Evolutionary conservation across 1,140 invertebrate species (phyloP).

Genomic region (Nasonia vitripennis): DNA sequence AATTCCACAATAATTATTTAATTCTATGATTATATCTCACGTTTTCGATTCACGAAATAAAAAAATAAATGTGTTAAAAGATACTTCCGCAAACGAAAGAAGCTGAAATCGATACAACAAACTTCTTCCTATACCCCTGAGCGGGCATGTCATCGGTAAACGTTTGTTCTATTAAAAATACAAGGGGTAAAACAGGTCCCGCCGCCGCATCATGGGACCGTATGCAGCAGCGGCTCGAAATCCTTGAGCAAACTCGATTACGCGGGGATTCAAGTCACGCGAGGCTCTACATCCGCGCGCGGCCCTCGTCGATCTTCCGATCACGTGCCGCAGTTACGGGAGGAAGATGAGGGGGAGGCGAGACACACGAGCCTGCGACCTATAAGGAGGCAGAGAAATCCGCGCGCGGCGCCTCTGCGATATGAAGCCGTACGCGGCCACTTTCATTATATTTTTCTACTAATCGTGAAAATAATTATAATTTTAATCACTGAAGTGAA

Average conservation of each 20-base stretch:
- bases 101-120: no score
- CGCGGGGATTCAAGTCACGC: conserved; percentile 35
- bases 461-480: no score
- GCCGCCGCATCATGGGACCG: background rate
- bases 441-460: no score
- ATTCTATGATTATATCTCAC: no score
- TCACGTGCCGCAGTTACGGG: conserved; percentile 14
- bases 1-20: no score
- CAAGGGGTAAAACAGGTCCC: background rate
- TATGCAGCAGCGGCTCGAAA: background rate
- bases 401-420: background rate
- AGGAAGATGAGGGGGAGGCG: background rate
- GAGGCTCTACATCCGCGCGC: conserved; percentile 1
- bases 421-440: background rate
- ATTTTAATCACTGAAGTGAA: no score
- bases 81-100: no score
- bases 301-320: conserved; percentile 29
- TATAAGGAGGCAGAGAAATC: background rate
- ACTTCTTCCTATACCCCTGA: no score
- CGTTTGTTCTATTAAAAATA: conserved; percentile 1
- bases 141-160: background rate
- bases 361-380: no score
- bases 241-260: conserved; percentile 11
- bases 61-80: no score
- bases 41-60: no score